Evolutionary conservation across 2,113 vertebrate species (phyloP).

Genomic region (Callipepla californica): DNA sequence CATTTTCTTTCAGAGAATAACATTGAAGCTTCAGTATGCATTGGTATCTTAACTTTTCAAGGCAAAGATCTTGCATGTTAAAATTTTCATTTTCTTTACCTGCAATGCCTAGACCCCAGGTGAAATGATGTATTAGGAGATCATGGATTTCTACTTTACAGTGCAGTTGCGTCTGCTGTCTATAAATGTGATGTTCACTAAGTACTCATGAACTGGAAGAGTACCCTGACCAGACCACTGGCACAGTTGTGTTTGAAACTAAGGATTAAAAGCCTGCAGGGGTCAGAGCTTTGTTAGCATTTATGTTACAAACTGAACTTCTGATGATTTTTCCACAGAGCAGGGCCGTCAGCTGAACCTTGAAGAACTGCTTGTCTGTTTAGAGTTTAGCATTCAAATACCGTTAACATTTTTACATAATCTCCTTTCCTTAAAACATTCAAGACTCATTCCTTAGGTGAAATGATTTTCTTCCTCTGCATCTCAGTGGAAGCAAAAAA

Average conservation of each 20-base stretch:
- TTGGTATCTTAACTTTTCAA: neutral
- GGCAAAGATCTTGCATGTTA: neutral
- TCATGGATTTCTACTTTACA: neutral
- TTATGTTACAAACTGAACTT: neutral
- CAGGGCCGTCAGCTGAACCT: neutral
- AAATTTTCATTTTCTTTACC: neutral
- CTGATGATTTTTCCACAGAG: neutral
- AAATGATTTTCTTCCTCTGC: neutral
- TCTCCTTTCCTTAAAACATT: neutral
- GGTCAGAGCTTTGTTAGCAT: neutral
- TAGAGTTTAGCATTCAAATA: neutral
- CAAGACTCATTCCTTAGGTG: neutral
- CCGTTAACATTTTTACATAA: neutral
- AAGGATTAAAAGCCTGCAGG: neutral
- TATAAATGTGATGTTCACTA: neutral
- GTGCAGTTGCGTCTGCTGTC: neutral
- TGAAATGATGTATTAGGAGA: neutral
- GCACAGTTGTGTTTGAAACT: neutral
- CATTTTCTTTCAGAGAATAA: neutral
- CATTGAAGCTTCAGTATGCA: neutral
- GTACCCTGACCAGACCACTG: neutral
- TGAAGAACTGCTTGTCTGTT: neutral
- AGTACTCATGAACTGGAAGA: neutral
- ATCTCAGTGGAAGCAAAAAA: neutral
- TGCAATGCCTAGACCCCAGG: neutral